Percentiles rank a stretch among this genome's conserved stretches.
Conservation (phyloP, 1,140 invertebrate genomes). For the Aphelenchoides avenae region DNA sequence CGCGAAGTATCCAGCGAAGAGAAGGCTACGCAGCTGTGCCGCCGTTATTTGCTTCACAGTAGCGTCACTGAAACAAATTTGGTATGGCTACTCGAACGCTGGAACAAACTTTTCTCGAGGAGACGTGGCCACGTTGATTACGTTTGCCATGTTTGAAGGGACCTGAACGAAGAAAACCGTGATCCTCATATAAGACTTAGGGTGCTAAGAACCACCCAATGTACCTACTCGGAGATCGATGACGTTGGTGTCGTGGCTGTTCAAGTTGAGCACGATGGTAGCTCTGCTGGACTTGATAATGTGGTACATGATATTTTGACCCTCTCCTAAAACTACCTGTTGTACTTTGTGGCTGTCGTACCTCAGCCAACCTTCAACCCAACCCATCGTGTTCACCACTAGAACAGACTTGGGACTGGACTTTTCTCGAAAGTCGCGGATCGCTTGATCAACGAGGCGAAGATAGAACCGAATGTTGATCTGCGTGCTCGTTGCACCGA, state of each 20-base stretch:
- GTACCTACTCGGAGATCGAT: too few relatives aligned
- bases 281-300: conserved; percentile 9
- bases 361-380: conserved; percentile 29
- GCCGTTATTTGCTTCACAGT: conserved; percentile 4
- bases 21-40: conserved; percentile 20
- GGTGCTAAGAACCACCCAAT: conserved; percentile 7
- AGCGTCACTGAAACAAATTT: conserved; percentile 5
- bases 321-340: conserved; percentile 13
- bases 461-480: conserved; percentile 26
- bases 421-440: background rate
- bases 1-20: conserved; percentile 27
- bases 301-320: conserved; percentile 23
- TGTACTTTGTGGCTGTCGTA: background rate
- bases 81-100: background rate
- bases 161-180: conserved; percentile 20
- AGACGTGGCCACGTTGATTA: background rate
- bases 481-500: conserved; percentile 17
- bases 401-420: conserved; percentile 28
- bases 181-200: background rate
- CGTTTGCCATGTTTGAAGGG: background rate
- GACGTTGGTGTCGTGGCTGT: background rate
- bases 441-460: conserved; percentile 14
- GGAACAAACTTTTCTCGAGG: background rate
- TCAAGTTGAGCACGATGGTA: conserved; percentile 20
- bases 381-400: conserved; percentile 27